Evolutionary conservation across 1,140 invertebrate genomes (phyloP).

Genomic region (Cyclargus thomasi): DNA sequence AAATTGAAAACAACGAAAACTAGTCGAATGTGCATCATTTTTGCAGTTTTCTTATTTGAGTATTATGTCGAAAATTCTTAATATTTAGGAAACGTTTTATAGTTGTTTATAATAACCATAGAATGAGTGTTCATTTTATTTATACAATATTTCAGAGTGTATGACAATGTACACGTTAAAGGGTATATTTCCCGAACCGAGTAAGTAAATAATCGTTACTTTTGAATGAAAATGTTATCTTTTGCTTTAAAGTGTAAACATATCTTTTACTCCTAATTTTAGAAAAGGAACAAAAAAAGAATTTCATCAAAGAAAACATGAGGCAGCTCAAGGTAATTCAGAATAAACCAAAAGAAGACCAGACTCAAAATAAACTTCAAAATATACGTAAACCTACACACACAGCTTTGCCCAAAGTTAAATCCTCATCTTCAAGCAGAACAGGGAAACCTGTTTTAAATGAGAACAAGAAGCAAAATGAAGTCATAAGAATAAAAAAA

Average conservation of each 20-base stretch:
- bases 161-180: conserved; percentile 72
- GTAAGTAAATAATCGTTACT: conserved; percentile 55
- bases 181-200: conserved; percentile 76
- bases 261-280: conserved; percentile 31
- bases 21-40: conserved; percentile 35
- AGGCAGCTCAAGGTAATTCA: conserved; percentile 75
- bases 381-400: conserved; percentile 38
- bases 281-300: conserved; percentile 75
- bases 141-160: conserved; percentile 44
- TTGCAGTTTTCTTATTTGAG: conserved; percentile 38
- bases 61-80: conserved; percentile 48
- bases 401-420: conserved; percentile 44
- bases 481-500: conserved; percentile 60
- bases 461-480: conserved; percentile 42
- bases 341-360: conserved; percentile 55
- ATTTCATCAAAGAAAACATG: conserved; percentile 77
- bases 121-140: conserved; percentile 64
- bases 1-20: conserved; percentile 66
- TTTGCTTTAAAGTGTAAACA: background rate
- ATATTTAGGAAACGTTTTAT: conserved; percentile 40
- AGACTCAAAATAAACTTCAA: conserved; percentile 45
- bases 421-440: conserved; percentile 57
- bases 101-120: conserved; percentile 42
- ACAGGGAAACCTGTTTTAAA: conserved; percentile 47
- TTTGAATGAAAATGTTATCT: conserved; percentile 17